phyloP scores from a whole-genome alignment of 2,113 vertebrate genomes.

The Cyrtonyx montezumae region DNA sequence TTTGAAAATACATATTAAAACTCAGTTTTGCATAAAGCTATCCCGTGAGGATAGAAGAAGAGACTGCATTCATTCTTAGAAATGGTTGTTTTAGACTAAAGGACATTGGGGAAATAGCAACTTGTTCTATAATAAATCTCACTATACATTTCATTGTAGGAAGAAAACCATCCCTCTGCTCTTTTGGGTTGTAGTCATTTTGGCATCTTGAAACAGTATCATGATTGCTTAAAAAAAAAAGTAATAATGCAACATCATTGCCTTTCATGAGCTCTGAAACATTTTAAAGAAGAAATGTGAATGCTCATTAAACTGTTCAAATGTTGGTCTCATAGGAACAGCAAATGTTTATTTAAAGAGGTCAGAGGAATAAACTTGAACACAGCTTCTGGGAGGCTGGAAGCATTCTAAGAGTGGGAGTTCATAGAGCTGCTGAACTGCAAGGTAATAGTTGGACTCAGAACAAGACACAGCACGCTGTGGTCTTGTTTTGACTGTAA shows the following conservation, averaged over 20 bases:
- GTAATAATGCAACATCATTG: not conserved
- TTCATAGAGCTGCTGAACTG: conserved; percentile 36
- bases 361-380: conserved; percentile 19
- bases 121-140: not conserved
- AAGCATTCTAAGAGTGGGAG: conserved; percentile 37
- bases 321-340: conserved; percentile 44
- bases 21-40: not conserved
- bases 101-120: not conserved
- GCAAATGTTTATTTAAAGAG: conserved; percentile 60
- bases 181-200: not conserved
- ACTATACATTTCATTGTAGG: not conserved
- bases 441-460: conserved; percentile 35
- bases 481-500: conserved; percentile 51
- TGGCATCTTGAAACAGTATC: not conserved
- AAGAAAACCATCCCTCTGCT: not conserved
- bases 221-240: not conserved
- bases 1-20: not conserved
- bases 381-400: conserved; percentile 36
- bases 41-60: not conserved
- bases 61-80: not conserved
- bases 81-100: not conserved
- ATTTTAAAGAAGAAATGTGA: conserved; percentile 30
- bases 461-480: conserved; percentile 17
- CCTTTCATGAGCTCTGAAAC: conserved; percentile 6
- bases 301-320: conserved; percentile 45